phyloP scores from a whole-genome alignment of 2,888 invertebrate genomes.

The Morinoia aosen region DNA sequence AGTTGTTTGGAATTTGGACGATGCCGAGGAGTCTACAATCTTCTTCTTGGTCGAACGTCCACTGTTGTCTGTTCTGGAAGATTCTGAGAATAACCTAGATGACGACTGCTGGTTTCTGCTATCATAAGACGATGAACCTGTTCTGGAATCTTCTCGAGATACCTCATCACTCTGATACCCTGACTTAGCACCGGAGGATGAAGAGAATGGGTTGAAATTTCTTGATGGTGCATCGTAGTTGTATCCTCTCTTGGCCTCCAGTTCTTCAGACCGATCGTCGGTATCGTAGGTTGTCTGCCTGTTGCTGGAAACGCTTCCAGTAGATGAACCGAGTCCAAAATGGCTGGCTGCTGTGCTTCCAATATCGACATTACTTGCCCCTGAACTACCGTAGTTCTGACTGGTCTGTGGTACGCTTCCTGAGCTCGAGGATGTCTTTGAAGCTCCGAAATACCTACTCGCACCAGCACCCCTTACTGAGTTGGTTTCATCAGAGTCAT shows the following conservation, averaged over 20 bases:
- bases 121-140: not conserved
- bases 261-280: not conserved
- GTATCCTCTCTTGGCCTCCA: not conserved
- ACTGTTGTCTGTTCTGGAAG: not conserved
- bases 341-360: constrained; percentile 21
- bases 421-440: not conserved
- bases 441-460: constrained; percentile 15
- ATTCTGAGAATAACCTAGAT: not conserved
- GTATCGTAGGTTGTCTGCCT: not conserved
- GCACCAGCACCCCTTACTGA: not conserved
- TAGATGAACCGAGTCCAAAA: constrained; percentile 14
- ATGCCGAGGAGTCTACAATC: not conserved
- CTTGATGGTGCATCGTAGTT: constrained; percentile 1
- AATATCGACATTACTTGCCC: not conserved
- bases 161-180: not conserved
- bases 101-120: not conserved
- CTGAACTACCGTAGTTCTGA: not conserved
- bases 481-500: not conserved
- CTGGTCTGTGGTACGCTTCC: not conserved
- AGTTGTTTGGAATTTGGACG: not conserved
- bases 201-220: constrained; percentile 29
- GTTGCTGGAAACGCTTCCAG: constrained; percentile 35
- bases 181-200: not conserved
- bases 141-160: not conserved
- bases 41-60: not conserved